These are phyloP conservation scores for Epizoanthus illoricatus DNA, from an alignment of 92 coral and sea anemone species.

Conservation along the genomic window DNA sequence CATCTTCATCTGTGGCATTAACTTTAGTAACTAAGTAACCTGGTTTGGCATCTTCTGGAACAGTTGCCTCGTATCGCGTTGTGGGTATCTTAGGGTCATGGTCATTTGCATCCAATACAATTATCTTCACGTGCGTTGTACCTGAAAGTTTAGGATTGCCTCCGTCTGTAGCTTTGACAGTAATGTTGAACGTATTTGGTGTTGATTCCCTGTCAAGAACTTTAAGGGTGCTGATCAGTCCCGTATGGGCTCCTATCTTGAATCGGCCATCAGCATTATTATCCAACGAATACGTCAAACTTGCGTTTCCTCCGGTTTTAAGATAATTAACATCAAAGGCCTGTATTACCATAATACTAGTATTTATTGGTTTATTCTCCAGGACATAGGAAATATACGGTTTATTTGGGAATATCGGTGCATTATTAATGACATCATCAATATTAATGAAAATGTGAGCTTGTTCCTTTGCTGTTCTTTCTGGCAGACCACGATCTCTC, in stretches of 20 bases:
- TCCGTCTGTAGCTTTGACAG: constrained; percentile 74
- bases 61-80: constrained; percentile 63
- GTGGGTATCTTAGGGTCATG: constrained; percentile 63
- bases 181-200: constrained; percentile 60
- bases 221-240: constrained; percentile 59
- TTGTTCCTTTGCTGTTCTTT: constrained; percentile 37
- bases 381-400: no score
- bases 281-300: constrained; percentile 63
- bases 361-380: no score
- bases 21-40: constrained; percentile 70
- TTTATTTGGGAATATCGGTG: constrained; percentile 77
- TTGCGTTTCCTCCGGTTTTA: constrained; percentile 58
- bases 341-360: constrained; percentile 73
- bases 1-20: constrained; percentile 72
- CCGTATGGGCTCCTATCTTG: constrained; percentile 59
- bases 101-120: constrained; percentile 67
- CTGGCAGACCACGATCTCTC: constrained; percentile 68
- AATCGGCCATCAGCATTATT: constrained; percentile 67
- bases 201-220: constrained; percentile 62
- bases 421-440: constrained; percentile 68
- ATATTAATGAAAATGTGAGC: constrained; percentile 62
- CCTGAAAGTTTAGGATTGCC: constrained; percentile 66
- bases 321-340: constrained; percentile 83
- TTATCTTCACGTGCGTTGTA: constrained; percentile 73
- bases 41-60: constrained; percentile 79